Base-by-base conservation (phyloP, 2,888 invertebrate genomes). In the Rhogogaster chlorosoma region DNA sequence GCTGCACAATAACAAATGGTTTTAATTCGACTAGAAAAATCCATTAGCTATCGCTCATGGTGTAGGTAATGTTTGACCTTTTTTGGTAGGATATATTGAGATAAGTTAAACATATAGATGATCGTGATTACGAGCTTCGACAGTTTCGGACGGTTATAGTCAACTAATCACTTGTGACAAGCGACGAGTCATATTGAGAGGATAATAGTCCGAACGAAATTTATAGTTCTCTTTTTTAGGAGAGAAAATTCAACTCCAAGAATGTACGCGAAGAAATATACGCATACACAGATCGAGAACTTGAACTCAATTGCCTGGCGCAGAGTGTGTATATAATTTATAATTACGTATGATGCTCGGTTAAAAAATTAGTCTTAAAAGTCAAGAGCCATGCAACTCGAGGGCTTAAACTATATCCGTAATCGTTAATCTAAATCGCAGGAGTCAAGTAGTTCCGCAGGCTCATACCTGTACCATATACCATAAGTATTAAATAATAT, bases 101-200 rank as follows among this genome's bases (percentile, higher is more conserved):
- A 61, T 61, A 61, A 61, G 61, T 61, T 61, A 61, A 61, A 61
- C 26, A 22, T 26, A 26, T 22, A 61, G 26, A 61, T 61, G 22
- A 22, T 22, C 3, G 61, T 12, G 61, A 61, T 26, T 26, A 61
- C 61, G 26, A 61, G 26, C 61, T 61, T 61, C 26, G 61, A 22
- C 10, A 61, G 26, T 61, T 61, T 26, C 45, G 45, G 61, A 61
- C 61, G 12, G 61, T 61, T 61, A 45, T 45, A 53, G 53, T n/a
- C 53, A 53, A n/a, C 53, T 53, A 61, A 61, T 61, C 61, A 61
- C 61, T 61, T 61, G 10, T 61, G 61, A 61, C 61, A 61, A 61
- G 61, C 61, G 61, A 61, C 12, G 61, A 26, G 61, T 61, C 26
- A 61, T 61, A 26, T 22, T 10, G 61, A 61, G 26, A 26, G 26